Percentiles rank a stretch among this genome's conserved stretches.
Evolutionary conservation across 2,113 vertebrate species (phyloP).

Genomic region (Rynchops niger): DNA sequence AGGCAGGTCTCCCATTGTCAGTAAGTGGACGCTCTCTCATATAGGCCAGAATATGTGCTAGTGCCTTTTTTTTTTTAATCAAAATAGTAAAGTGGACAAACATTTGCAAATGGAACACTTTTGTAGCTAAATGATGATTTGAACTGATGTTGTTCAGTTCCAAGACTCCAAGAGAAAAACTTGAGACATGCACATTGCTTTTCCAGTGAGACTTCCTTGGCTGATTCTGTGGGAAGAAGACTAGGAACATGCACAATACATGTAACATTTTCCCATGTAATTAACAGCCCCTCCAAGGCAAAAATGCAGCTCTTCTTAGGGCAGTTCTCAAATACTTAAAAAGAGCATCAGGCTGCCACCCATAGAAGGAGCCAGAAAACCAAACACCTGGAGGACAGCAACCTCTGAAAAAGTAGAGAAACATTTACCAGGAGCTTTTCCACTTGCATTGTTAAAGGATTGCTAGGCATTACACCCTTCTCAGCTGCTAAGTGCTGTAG

Average conservation of each 20-base stretch:
- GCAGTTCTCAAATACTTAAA: not conserved
- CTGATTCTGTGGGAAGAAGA: not conserved
- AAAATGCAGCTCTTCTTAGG: not conserved
- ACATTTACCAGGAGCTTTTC: not conserved
- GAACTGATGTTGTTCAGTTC: not conserved
- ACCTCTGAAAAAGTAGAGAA: not conserved
- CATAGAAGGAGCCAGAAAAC: slow-evolving; percentile 17
- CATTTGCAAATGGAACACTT: not conserved
- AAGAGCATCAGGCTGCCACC: not conserved
- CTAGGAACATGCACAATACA: not conserved
- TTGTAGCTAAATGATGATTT: not conserved
- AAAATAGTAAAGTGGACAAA: not conserved
- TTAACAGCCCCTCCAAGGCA: not conserved
- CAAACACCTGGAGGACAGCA: not conserved
- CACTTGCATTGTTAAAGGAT: not conserved
- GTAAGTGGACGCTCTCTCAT: not conserved
- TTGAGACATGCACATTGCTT: not conserved
- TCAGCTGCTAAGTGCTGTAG: not conserved
- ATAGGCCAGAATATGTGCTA: not conserved
- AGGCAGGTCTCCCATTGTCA: not conserved
- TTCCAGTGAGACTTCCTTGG: not conserved
- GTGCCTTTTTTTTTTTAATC: not conserved
- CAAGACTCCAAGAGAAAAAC: not conserved
- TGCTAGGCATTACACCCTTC: not conserved
- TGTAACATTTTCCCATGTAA: not conserved